Evolutionary conservation across 1,140 invertebrate species (phyloP).

Genomic region (Eriosoma lanigerum): DNA sequence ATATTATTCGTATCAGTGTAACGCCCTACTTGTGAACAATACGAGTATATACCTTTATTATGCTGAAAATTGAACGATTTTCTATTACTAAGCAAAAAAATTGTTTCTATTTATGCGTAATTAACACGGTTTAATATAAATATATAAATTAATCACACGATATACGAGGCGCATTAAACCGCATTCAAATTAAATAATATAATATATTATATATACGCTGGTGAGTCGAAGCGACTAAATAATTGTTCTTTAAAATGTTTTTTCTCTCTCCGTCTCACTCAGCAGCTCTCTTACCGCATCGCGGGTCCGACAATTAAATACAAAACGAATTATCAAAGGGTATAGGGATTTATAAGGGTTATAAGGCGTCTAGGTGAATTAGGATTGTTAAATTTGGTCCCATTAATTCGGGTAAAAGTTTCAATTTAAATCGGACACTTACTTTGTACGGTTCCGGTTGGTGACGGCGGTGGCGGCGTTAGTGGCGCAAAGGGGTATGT

Average conservation of each 20-base stretch:
- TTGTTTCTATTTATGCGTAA: background rate
- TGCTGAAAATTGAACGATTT: background rate
- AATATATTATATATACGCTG: background rate
- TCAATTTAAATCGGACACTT: slow-evolving; percentile 51
- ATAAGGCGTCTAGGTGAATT: slow-evolving; percentile 49
- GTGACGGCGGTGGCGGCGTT: background rate
- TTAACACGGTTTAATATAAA: slow-evolving; percentile 28
- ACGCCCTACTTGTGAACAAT: background rate
- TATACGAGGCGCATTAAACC: slow-evolving; percentile 7
- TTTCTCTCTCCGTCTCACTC: background rate
- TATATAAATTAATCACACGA: slow-evolving; percentile 23
- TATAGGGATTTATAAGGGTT: slow-evolving; percentile 39
- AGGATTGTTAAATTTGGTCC: slow-evolving; percentile 50
- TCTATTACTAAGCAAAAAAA: background rate
- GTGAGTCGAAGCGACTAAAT: slow-evolving; percentile 38
- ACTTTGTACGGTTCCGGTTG: slow-evolving; percentile 28
- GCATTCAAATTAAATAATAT: slow-evolving; percentile 17
- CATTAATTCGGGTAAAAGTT: slow-evolving; percentile 51
- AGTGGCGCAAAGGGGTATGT: background rate
- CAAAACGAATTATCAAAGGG: slow-evolving; percentile 49
- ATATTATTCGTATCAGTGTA: background rate
- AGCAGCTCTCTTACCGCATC: background rate
- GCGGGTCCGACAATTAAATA: slow-evolving; percentile 33
- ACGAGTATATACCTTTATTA: slow-evolving; percentile 23
- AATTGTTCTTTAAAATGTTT: slow-evolving; percentile 32